Evolutionary conservation across 2,797 vertebrate genomes (phyloP).

Genomic region (Chanos chanos): DNA sequence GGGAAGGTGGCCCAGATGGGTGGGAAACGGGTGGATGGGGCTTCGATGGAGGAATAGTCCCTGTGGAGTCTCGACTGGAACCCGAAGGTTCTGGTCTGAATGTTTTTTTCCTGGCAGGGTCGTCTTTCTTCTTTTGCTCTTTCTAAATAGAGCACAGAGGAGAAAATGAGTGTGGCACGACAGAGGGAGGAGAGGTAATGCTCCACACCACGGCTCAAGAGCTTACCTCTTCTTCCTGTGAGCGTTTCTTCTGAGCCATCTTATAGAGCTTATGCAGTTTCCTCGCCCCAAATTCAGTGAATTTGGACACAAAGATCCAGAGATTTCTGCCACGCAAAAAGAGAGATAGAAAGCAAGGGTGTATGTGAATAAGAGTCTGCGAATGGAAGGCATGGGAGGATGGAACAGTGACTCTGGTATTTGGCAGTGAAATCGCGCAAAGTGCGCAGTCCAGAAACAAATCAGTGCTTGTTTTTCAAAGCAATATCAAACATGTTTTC

Average conservation of each 20-base stretch:
- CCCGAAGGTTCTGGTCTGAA: conserved; percentile 87
- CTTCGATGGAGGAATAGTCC: conserved; percentile 79
- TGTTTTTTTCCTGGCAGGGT: conserved; percentile 74
- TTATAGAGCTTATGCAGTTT: conserved; percentile 98
- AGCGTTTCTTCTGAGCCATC: conserved; percentile 97
- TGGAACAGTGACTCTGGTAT: background rate
- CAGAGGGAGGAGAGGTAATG: background rate
- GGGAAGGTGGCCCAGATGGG: conserved; percentile 66
- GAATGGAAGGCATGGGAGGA: background rate
- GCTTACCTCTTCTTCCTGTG: conserved; percentile 87
- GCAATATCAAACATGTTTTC: too few relatives aligned
- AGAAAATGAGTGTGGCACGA: background rate
- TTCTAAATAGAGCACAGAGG: conserved; percentile 57
- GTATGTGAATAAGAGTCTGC: background rate
- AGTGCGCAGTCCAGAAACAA: too few relatives aligned
- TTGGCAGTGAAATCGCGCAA: background rate
- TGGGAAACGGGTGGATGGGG: conserved; percentile 69
- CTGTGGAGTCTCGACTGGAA: conserved; percentile 83
- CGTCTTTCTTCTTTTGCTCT: conserved; percentile 94
- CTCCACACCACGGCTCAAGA: background rate
- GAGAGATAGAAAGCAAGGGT: too few relatives aligned
- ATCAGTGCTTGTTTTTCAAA: too few relatives aligned
- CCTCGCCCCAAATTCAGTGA: conserved; percentile 96
- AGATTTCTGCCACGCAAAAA: too few relatives aligned
- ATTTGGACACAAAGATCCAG: conserved; percentile 99